Conservation (phyloP, 2,797 vertebrate species). For the Enteromius afrohamiltoni region DNA sequence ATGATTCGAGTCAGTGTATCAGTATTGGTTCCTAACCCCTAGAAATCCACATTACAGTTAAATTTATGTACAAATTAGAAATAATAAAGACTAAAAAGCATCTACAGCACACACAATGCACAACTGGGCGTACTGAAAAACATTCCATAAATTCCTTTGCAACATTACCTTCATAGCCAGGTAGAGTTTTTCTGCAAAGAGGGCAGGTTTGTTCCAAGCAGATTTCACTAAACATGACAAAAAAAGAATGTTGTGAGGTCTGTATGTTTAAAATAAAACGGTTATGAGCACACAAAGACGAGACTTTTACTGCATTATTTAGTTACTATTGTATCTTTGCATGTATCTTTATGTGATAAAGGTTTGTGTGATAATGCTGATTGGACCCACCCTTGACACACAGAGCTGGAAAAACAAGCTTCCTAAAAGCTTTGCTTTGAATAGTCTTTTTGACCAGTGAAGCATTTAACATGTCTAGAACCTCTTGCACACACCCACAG, state of each 20-base stretch:
- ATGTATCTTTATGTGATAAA: not conserved
- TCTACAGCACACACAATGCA: not conserved
- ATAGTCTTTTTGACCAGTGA: not conserved
- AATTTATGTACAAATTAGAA: not conserved
- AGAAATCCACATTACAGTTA: not conserved
- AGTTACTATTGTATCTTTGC: conserved; percentile 9
- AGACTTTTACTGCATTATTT: not conserved
- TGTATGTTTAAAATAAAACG: not conserved
- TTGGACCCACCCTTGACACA: not conserved
- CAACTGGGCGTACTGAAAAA: not conserved
- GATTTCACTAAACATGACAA: conserved; percentile 77
- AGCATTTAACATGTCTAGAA: conserved; percentile 18
- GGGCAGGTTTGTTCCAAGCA: conserved; percentile 85
- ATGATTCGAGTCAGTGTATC: conserved; percentile 84
- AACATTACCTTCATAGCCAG: conserved; percentile 85
- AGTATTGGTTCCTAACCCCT: conserved; percentile 83
- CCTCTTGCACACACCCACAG: not conserved
- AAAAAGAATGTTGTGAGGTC: conserved; percentile 23
- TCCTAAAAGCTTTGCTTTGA: not conserved
- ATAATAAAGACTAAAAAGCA: not conserved
- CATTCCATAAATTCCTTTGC: not conserved
- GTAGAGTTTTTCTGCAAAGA: conserved; percentile 92
- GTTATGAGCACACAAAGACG: not conserved
- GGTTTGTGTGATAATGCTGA: not conserved
- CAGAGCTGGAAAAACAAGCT: conserved; percentile 38